phyloP scores from a whole-genome alignment of 2,113 vertebrate genomes.

The Coptodon bakossiorum region DNA sequence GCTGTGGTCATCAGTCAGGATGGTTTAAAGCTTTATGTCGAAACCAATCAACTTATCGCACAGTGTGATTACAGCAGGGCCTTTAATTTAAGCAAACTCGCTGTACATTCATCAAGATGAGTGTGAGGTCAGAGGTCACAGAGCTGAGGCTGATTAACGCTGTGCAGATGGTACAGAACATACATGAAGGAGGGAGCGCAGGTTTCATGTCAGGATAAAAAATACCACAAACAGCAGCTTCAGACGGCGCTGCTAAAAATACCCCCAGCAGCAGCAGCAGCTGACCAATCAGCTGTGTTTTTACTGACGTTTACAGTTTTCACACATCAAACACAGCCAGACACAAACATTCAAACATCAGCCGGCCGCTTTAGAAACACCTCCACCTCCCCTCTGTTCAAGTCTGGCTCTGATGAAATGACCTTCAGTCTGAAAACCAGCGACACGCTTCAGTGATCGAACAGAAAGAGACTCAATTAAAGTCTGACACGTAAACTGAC shows the following conservation, averaged over 20 bases:
- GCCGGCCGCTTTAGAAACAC: background rate
- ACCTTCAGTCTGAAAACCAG: background rate
- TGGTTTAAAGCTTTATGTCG: background rate
- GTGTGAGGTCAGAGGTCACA: background rate
- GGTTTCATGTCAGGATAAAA: background rate
- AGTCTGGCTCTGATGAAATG: background rate
- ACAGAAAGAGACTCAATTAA: background rate
- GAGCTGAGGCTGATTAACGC: rapidly evolving
- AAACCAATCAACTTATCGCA: background rate
- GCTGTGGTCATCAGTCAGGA: background rate
- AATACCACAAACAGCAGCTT: background rate
- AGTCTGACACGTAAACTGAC: background rate
- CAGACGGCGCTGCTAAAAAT: background rate
- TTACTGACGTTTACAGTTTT: background rate
- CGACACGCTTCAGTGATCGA: background rate
- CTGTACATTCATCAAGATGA: background rate
- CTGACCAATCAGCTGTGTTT: background rate
- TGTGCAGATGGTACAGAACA: background rate
- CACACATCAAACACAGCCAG: background rate
- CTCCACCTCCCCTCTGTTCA: background rate
- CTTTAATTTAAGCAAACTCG: background rate
- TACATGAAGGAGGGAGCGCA: background rate
- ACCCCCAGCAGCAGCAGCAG: background rate
- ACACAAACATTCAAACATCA: background rate
- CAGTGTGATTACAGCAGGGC: background rate